A percentile compares a stretch with the other conserved stretches of the same genome.
Evolutionary conservation across 2,113 vertebrate species (phyloP).

Genomic region (Laticauda colubrina): DNA sequence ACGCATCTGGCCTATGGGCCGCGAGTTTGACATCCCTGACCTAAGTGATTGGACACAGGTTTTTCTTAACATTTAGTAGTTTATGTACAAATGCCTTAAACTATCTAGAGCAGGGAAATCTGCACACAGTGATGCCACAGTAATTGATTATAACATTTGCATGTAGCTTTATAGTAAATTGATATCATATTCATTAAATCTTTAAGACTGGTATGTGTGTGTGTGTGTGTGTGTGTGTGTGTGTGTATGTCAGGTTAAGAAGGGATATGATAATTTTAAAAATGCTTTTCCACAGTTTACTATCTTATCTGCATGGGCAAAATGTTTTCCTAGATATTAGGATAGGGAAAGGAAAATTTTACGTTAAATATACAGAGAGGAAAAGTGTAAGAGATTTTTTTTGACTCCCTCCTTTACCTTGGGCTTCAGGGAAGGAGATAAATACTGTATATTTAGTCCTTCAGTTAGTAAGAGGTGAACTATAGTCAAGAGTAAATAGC

Average conservation of each 20-base stretch:
- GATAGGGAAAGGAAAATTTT: neutral
- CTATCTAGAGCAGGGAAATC: neutral
- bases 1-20: no score
- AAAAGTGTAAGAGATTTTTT: neutral
- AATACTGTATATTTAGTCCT: neutral
- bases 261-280: neutral
- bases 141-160: neutral
- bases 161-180: neutral
- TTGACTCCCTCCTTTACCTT: neutral
- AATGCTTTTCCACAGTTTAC: neutral
- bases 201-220: neutral
- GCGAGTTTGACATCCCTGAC: no score
- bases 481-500: neutral
- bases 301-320: neutral
- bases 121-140: neutral
- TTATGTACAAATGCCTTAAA: neutral
- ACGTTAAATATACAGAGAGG: neutral
- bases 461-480: neutral
- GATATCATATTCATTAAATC: neutral
- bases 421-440: neutral
- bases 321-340: neutral
- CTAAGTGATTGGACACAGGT: neutral
- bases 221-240: no score
- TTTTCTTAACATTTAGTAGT: neutral
- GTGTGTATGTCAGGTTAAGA: neutral